phyloP scores from a whole-genome alignment of 2,888 invertebrate genomes.

The Belgica antarctica region DNA sequence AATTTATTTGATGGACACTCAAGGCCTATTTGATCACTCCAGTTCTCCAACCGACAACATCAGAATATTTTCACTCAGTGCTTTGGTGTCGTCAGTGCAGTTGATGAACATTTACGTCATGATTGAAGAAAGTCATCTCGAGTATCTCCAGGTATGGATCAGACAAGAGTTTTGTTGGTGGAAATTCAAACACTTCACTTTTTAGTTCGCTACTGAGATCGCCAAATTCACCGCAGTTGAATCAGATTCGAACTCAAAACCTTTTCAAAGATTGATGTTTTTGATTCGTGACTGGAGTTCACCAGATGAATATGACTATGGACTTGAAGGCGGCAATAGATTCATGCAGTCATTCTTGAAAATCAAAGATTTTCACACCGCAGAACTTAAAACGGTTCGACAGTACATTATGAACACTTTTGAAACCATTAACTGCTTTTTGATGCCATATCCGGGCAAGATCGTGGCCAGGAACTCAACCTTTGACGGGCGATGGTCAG shows the following conservation, averaged over 20 bases:
- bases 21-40: conserved; percentile 43
- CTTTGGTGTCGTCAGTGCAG: conserved; percentile 38
- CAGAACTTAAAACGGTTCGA: conserved; percentile 33
- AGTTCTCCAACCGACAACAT: conserved; percentile 41
- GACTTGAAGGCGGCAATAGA: conserved; percentile 32
- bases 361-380: conserved; percentile 32
- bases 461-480: neutral
- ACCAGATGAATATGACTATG: conserved; percentile 40
- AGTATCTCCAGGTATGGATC: conserved; percentile 43
- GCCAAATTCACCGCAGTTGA: conserved; percentile 36
- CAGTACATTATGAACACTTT: conserved; percentile 25
- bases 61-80: conserved; percentile 40
- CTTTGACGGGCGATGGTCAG: conserved; percentile 35
- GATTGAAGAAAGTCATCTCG: conserved; percentile 41
- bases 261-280: conserved; percentile 44
- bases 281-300: conserved; percentile 43
- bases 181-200: neutral
- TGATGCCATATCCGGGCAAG: conserved; percentile 44
- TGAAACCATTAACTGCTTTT: conserved; percentile 32
- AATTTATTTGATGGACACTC: conserved; percentile 43
- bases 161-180: no score
- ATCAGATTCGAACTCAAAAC: neutral
- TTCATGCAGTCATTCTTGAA: conserved; percentile 10
- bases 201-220: conserved; percentile 40
- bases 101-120: conserved; percentile 39